Base-by-base conservation (phyloP, 1,140 invertebrate species). In the Philotrypesis tridentata region DNA sequence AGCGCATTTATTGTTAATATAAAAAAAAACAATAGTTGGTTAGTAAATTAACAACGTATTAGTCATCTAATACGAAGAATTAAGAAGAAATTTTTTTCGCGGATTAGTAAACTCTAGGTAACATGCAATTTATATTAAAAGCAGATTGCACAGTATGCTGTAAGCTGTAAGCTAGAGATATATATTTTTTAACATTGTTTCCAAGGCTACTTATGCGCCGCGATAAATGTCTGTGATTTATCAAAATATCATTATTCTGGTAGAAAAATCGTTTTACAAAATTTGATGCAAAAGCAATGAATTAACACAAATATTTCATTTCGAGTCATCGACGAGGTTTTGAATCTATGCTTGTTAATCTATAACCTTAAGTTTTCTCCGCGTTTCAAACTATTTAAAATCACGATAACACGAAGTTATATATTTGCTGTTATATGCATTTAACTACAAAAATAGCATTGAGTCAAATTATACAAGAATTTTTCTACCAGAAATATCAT, bases 111-210 rank as follows among this genome's bases (percentile, higher is more conserved):
- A 75, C 48, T 12, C 48, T 48, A 65, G n/a, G 25, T 63, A 81
- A 76, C 43, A 63, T 63, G 55, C 37, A 76, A 76, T 33, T 70
- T 77, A 1, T 43, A 72, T 65, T 75, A 27, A 43, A 61, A 65
- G 14, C 33, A 40, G 21, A 60, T 48, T 29, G 27, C 37, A 73
- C 67, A 76, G 23, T 76, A 73, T 76, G 84, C 86, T 84, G 86
- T 89, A 88, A 84, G 87, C 83, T 79, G 74, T 88, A 89, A 88
- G 87, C 87, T 89, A 89, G 86, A 86, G 60, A 79, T 73, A 87
- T 73, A 87, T 83, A 79, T 81, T 82, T 83, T 84, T 84, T 79
- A 83, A 75, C 43, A 76, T 73, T 76, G 71, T 65, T 68, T 82
- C 27, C 33, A 79, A 60, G 80, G 82, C 79, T 86, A 82, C 80